These are phyloP conservation scores for Pseudeuparius sepicola DNA, from an alignment of 2,888 invertebrate genomes.

Conservation along the genomic window DNA sequence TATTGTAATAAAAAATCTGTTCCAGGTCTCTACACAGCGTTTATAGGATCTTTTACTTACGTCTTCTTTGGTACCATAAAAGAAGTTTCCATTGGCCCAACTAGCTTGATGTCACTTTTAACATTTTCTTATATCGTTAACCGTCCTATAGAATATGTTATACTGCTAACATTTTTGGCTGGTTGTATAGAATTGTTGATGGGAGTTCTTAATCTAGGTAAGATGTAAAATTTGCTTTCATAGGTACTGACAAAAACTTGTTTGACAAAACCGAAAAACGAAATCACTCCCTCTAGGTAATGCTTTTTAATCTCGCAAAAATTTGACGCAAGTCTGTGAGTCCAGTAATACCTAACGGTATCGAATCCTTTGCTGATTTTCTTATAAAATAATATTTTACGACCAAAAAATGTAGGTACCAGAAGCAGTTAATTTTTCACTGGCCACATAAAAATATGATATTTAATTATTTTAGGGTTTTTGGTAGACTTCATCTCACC, in stretches of 20 bases:
- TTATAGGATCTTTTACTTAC: conserved; percentile 82
- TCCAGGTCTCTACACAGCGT: conserved; percentile 67
- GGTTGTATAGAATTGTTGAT: conserved; percentile 70
- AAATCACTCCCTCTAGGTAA: too few species aligned
- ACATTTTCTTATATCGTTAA: conserved; percentile 63
- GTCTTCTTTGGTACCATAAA: conserved; percentile 77
- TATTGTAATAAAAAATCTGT: conserved; percentile 9
- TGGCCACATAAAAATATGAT: too few species aligned
- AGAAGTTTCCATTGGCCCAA: conserved; percentile 82
- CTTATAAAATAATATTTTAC: too few species aligned
- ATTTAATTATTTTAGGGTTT: conserved; percentile 68
- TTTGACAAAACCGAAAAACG: too few species aligned
- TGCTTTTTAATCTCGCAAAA: too few species aligned
- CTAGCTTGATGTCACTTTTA: conserved; percentile 83
- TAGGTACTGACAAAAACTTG: too few species aligned
- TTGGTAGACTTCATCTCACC: conserved; percentile 76
- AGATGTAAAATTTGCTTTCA: too few species aligned
- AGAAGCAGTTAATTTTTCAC: too few species aligned
- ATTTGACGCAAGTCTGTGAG: too few species aligned
- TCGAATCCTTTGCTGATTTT: too few species aligned
- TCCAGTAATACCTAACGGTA: too few species aligned
- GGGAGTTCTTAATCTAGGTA: conserved; percentile 75
- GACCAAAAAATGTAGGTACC: too few species aligned
- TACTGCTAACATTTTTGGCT: conserved; percentile 66
- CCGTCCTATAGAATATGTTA: conserved; percentile 60